Base-by-base conservation (phyloP, 2,113 vertebrate species). In the Martes martes region DNA sequence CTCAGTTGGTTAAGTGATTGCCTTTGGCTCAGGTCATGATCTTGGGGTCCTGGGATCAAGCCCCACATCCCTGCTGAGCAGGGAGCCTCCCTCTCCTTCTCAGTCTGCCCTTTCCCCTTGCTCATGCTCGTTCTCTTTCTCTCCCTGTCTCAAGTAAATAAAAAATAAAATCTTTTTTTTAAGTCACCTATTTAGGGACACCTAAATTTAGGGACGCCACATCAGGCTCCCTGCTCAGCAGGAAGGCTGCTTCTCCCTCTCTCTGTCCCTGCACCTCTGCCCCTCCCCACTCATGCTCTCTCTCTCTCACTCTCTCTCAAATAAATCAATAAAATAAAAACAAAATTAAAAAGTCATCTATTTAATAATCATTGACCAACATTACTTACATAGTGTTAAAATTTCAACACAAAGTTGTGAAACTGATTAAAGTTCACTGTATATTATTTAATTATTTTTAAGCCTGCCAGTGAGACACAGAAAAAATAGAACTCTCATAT, bases 391-490 rank as follows among this genome's bases (percentile, higher is more conserved):
- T 23, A 95, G 42, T 26, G 61, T 87, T 93, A 92, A 67, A 61
- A 89, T 52, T 71, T 87, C 16, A 36, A 87, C 42, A 91, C 3
- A 71, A 76, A 52, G 42, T 63, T 95, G 23, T 65, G 39, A 73
- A 26, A 28, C 7, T 79, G 92, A 47, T 39, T 69, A 81, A 63
- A 65, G n/a, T 18, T 92, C 45, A 61, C 28, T 81, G 8, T 11
- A 47, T 45, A 52, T 87, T 73, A 80, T 67, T 84, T 83, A 91
- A 91, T 55, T 89, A 36, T 83, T 83, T 95, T 78, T 61, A 97
- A 94, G 16, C 10, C 16, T 88, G 42, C 36, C 57, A 18, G 19
- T 57, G 83, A 82, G 33, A 87, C 23, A 11, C 73, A 0, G 23
- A 15, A 47, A 94, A 88, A 21, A 4, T 8, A 76, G 18, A 74